A percentile compares a stretch with the other conserved stretches of the same genome.
Evolutionary conservation across 1,140 invertebrate genomes (phyloP).

Genomic region (Drosophila miranda): DNA sequence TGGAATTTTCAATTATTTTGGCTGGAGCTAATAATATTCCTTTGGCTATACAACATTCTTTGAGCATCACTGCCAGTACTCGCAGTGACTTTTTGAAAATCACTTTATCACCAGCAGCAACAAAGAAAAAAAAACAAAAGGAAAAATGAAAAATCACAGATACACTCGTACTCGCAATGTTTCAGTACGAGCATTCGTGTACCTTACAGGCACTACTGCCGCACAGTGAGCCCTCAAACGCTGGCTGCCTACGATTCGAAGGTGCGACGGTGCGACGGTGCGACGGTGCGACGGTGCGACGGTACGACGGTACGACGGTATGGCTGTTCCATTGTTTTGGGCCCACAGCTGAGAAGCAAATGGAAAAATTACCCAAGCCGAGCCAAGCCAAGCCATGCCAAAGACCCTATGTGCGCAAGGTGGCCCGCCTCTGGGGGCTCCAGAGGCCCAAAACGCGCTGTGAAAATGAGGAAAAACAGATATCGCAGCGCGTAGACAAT

Average conservation of each 20-base stretch:
- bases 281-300: neutral
- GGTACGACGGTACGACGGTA: slow-evolving; percentile 7
- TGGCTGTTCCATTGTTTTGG: slow-evolving; percentile 69
- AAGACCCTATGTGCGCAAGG: slow-evolving; percentile 61
- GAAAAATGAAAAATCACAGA: slow-evolving; percentile 36
- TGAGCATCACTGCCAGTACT: slow-evolving; percentile 50
- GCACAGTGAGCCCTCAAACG: slow-evolving; percentile 56
- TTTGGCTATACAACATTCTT: no score
- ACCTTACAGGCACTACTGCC: slow-evolving; percentile 30
- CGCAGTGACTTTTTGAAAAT: slow-evolving; percentile 49
- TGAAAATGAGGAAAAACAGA: slow-evolving; percentile 76
- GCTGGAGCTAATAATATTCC: no score
- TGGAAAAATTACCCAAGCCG: slow-evolving; percentile 74
- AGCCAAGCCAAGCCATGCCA: slow-evolving; percentile 49
- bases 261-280: slow-evolving; percentile 28
- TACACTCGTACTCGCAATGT: slow-evolving; percentile 27
- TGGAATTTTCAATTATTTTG: no score
- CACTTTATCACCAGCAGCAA: slow-evolving; percentile 16
- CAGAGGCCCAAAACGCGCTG: slow-evolving; percentile 56
- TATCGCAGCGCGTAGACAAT: slow-evolving; percentile 53
- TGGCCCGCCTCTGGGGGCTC: slow-evolving; percentile 44
- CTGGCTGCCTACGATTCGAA: slow-evolving; percentile 40
- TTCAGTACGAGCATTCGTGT: slow-evolving; percentile 1
- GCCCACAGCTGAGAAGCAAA: slow-evolving; percentile 74
- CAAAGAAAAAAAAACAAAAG: slow-evolving; percentile 7